phyloP scores from a whole-genome alignment of 2,888 invertebrate genomes.

The Thyatira batis region DNA sequence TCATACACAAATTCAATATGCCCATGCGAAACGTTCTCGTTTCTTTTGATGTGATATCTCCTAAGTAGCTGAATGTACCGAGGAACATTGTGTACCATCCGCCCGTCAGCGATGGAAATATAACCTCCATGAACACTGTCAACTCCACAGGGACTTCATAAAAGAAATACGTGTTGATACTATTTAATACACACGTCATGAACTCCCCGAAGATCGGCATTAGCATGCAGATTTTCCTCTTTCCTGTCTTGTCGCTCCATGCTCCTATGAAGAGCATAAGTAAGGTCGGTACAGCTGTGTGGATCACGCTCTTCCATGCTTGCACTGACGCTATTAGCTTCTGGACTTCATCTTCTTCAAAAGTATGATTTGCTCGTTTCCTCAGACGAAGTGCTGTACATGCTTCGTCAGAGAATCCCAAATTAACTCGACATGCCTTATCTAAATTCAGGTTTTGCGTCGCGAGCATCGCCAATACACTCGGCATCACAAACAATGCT shows the following conservation, averaged over 20 bases:
- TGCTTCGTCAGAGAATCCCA: slow-evolving; percentile 85
- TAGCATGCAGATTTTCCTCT: slow-evolving; percentile 82
- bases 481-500: slow-evolving; percentile 85
- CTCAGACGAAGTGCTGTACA: slow-evolving; percentile 88
- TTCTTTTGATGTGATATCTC: slow-evolving; percentile 80
- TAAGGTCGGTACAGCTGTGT: slow-evolving; percentile 77
- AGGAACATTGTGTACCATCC: slow-evolving; percentile 83
- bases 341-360: slow-evolving; percentile 85
- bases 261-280: slow-evolving; percentile 83
- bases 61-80: slow-evolving; percentile 83
- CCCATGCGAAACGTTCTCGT: slow-evolving; percentile 84
- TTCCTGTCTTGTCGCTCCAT: slow-evolving; percentile 84
- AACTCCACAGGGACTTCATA: slow-evolving; percentile 78
- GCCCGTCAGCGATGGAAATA: slow-evolving; percentile 78
- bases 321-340: slow-evolving; percentile 80
- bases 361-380: slow-evolving; percentile 85
- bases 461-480: slow-evolving; percentile 86
- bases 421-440: slow-evolving; percentile 92
- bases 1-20: slow-evolving; percentile 74
- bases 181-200: slow-evolving; percentile 72
- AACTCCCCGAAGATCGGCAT: slow-evolving; percentile 82
- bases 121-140: slow-evolving; percentile 78
- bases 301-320: slow-evolving; percentile 80
- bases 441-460: slow-evolving; percentile 92
- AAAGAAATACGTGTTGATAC: slow-evolving; percentile 81